A percentile compares a stretch with the other conserved stretches of the same genome.
Conservation (phyloP, 2,797 vertebrate genomes). For the Gouania willdenowi region DNA sequence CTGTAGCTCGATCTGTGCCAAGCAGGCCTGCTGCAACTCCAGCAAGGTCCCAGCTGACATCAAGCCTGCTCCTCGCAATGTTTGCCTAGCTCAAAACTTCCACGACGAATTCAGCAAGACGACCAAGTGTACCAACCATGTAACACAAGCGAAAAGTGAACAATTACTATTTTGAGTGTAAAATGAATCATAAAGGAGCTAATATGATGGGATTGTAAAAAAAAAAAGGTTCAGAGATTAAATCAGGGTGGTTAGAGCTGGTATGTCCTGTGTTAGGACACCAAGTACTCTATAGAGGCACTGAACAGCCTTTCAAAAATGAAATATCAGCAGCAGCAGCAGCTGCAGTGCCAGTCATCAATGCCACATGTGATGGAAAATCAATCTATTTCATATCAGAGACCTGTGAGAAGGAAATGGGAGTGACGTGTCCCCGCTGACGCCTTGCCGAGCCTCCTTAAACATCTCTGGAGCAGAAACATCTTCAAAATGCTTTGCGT, state of each 20-base stretch:
- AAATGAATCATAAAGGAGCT: neutral
- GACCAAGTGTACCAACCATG: too few species aligned
- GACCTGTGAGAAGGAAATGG: slow-evolving; percentile 54
- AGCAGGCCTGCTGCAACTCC: slow-evolving; percentile 58
- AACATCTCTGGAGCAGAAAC: slow-evolving; percentile 30
- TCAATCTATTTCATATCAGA: slow-evolving; percentile 77
- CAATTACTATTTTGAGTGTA: slow-evolving; percentile 5
- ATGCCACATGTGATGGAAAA: slow-evolving; percentile 73
- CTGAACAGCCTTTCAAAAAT: slow-evolving; percentile 58
- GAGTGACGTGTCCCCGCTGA: slow-evolving; percentile 39
- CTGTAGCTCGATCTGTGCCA: slow-evolving; percentile 61
- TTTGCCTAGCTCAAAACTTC: slow-evolving; percentile 37
- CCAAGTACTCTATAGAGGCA: slow-evolving; percentile 59
- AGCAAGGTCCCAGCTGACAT: slow-evolving; percentile 65
- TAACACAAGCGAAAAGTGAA: slow-evolving; percentile 7
- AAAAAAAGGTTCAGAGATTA: slow-evolving; percentile 37
- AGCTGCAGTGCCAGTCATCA: slow-evolving; percentile 75
- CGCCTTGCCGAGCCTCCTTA: slow-evolving; percentile 30
- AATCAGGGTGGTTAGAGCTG: slow-evolving; percentile 71
- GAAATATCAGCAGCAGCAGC: slow-evolving; percentile 76
- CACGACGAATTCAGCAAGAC: slow-evolving; percentile 30
- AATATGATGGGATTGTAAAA: neutral
- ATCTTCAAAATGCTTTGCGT: slow-evolving; percentile 35
- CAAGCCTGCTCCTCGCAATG: slow-evolving; percentile 49
- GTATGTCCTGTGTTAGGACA: slow-evolving; percentile 69